Evolutionary conservation across 2,797 vertebrate genomes (phyloP), one percentile per base, ranked within the genome.

Genomic region (Urocyon cinereoargenteus): DNA sequence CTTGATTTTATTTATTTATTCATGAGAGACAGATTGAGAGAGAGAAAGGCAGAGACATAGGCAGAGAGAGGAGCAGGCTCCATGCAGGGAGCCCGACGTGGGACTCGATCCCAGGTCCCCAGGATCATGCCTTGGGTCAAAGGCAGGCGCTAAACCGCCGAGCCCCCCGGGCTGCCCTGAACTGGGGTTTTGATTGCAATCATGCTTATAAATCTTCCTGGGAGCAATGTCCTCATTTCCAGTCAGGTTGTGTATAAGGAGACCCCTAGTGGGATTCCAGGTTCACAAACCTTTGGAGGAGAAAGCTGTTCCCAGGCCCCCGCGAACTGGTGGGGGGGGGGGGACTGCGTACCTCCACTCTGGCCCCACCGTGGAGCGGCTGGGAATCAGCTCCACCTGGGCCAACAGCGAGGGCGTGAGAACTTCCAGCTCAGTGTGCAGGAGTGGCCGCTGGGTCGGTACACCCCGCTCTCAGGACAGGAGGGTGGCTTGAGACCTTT

Each of bases 401-500:
- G 66, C 40, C 9, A 77, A 3, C 16, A 55, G 18, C 13, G 18
- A 53, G 21, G 64, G 14, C 9, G 5, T 16, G 19, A 31, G 55
- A 49, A 1, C 16, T 3, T 93, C 51, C 16, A 2, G 53, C 51
- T 91, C 62, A 9, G 34, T 24, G 24, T 72, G n/a, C 26, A 75
- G 12, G 49, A 28, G 14, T 55, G 53, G 45, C n/a, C 0, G 0
- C n/a, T 6, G 31, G 21, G 5, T 16, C 21, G 31, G 59, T 21
- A 24, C 34, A 90, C 28, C 28, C 34, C 89, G 51, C 28, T 12
- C 66, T 57, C 40, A 49, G 62, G 57, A 78, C 45, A 18, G 55
- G 11, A 3, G 45, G 36, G 16, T 0, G 1, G 8, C 45, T 77
- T 77, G 45, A 51, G 73, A 51, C 73, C 18, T 31, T 51, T 45